These are phyloP conservation scores for Ditylenchus weischeri DNA, from an alignment of 2,888 invertebrate species.

Conservation along the genomic window DNA sequence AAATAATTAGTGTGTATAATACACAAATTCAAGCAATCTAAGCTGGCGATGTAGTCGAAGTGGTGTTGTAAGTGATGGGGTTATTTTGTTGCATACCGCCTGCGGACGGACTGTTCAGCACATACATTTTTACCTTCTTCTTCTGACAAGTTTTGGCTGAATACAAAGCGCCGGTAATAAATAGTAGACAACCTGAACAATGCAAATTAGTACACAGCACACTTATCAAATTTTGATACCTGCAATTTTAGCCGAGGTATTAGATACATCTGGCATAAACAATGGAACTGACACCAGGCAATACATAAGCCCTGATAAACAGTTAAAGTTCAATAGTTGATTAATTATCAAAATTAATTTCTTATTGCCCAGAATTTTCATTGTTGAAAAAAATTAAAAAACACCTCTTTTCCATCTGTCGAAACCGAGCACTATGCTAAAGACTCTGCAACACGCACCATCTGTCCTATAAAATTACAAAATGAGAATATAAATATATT, in stretches of 20 bases:
- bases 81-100: neutral
- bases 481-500: neutral
- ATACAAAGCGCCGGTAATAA: constrained; percentile 35
- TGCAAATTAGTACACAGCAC: neutral
- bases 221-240: neutral
- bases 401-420: constrained; percentile 35
- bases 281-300: neutral
- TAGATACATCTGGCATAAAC: constrained; percentile 14
- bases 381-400: constrained; percentile 13
- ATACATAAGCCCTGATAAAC: constrained; percentile 6
- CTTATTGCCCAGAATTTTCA: no score
- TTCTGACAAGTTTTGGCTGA: constrained; percentile 35
- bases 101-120: constrained; percentile 2
- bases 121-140: constrained; percentile 34
- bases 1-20: no score
- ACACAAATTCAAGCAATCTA: no score
- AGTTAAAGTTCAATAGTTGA: neutral
- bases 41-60: constrained; percentile 10
- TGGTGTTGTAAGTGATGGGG: constrained; percentile 1
- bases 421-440: constrained; percentile 31
- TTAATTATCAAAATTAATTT: no score
- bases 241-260: constrained; percentile 7
- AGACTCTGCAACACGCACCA: constrained; percentile 30
- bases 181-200: constrained; percentile 31
- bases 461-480: constrained; percentile 24